Conservation (phyloP, 2,797 vertebrate species). For the Sebastes minor region DNA sequence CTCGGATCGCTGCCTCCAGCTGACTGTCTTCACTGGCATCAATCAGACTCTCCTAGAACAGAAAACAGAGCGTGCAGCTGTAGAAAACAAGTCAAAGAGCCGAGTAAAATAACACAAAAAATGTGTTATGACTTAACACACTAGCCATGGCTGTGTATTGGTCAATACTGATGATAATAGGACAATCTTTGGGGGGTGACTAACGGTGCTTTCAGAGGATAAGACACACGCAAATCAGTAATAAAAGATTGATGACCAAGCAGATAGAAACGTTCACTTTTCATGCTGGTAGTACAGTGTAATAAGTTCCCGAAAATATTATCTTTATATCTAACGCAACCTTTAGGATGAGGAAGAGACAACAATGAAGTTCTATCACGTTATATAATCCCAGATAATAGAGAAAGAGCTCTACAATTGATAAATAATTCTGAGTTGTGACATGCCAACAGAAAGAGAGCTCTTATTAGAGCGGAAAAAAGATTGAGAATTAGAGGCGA, state of each 20-base stretch:
- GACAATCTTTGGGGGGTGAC: neutral
- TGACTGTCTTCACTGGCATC: conserved; percentile 99
- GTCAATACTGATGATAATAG: neutral
- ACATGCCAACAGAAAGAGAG: conserved; percentile 10
- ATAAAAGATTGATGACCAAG: neutral
- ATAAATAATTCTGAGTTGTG: neutral
- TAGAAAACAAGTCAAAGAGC: conserved; percentile 23
- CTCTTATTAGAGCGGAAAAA: neutral
- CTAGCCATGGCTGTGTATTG: neutral
- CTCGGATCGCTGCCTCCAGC: conserved; percentile 96
- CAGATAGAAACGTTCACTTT: neutral
- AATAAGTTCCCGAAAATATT: neutral
- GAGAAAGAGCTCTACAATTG: neutral
- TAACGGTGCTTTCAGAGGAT: neutral
- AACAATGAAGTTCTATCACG: neutral
- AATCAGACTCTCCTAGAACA: conserved; percentile 94
- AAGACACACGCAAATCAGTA: neutral
- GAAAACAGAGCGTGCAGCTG: conserved; percentile 40
- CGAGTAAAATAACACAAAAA: neutral
- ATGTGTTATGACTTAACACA: neutral
- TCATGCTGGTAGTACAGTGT: neutral
- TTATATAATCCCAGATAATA: neutral
- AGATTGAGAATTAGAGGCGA: neutral
- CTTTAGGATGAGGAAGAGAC: neutral
- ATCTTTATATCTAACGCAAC: neutral